Percentiles rank a stretch among this genome's conserved stretches.
Conservation (phyloP, 1,140 invertebrate species). For the Drosophila triauraria region DNA sequence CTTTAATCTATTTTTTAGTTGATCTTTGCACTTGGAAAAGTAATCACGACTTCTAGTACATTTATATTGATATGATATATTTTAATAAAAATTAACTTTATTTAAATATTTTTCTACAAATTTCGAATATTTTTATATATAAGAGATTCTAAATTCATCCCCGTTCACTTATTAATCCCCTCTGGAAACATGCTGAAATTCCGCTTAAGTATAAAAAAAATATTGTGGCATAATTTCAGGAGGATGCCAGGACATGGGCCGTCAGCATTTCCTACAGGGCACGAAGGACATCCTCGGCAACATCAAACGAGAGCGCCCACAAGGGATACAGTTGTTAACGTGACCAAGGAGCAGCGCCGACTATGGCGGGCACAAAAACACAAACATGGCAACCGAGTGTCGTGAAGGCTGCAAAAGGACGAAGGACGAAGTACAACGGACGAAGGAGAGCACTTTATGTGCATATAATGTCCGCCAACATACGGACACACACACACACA, state of each 20-base stretch:
- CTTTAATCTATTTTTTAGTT: background rate
- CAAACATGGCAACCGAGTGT: slow-evolving; percentile 66
- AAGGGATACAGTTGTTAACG: slow-evolving; percentile 78
- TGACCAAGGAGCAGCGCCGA: slow-evolving; percentile 54
- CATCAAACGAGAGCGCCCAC: slow-evolving; percentile 49
- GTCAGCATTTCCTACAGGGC: slow-evolving; percentile 62
- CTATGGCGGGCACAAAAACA: slow-evolving; percentile 48
- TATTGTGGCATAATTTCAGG: slow-evolving; percentile 63
- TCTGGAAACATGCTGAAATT: background rate
- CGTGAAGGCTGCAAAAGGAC: slow-evolving; percentile 33
- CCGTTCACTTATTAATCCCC: background rate
- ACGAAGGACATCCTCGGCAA: slow-evolving; percentile 51
- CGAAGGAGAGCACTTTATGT: slow-evolving; percentile 53
- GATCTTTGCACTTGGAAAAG: background rate
- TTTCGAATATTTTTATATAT: background rate
- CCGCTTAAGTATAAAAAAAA: background rate
- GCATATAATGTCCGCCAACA: slow-evolving; percentile 56
- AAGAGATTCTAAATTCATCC: background rate
- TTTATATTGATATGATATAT: too few relatives aligned
- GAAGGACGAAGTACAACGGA: slow-evolving; percentile 11
- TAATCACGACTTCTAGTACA: too few relatives aligned
- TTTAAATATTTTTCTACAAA: background rate
- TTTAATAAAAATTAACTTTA: too few relatives aligned
- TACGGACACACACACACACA: slow-evolving; percentile 17
- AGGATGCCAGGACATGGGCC: slow-evolving; percentile 34